Evolutionary conservation across 1,140 invertebrate species (phyloP).

Genomic region (Drosophila lowei): DNA sequence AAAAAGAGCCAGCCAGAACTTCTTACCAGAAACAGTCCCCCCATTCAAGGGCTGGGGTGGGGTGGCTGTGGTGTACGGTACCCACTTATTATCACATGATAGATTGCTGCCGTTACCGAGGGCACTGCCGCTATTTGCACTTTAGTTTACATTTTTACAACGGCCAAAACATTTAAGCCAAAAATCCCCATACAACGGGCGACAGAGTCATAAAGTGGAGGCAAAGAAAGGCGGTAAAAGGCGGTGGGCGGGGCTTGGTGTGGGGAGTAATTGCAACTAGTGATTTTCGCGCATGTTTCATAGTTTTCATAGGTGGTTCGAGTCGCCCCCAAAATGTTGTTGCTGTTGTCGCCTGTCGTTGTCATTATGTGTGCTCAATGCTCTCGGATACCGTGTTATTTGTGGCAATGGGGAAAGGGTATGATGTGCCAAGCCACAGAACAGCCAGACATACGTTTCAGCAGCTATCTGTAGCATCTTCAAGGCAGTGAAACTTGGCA

Average conservation of each 20-base stretch:
- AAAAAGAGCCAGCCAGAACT: too few relatives aligned
- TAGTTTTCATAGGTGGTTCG: constrained; percentile 65
- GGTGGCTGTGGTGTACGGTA: too few relatives aligned
- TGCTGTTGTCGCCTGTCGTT: constrained; percentile 60
- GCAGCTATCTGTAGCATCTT: too few relatives aligned
- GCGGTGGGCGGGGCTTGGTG: constrained; percentile 10
- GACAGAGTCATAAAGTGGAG: constrained; percentile 43
- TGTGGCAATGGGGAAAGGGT: not conserved
- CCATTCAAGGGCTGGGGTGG: too few relatives aligned
- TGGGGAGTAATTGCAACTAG: constrained; percentile 60
- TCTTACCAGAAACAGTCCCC: too few relatives aligned
- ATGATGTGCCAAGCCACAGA: too few relatives aligned
- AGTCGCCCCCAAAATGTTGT: constrained; percentile 17
- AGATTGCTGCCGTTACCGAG: constrained; percentile 62
- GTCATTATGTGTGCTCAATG: constrained; percentile 69
- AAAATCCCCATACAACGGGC: constrained; percentile 61
- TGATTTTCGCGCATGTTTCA: constrained; percentile 78
- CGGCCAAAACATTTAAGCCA: constrained; percentile 77
- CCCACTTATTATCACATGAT: constrained; percentile 74
- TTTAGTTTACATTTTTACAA: constrained; percentile 76
- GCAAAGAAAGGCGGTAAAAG: constrained; percentile 6
- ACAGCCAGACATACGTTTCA: too few relatives aligned
- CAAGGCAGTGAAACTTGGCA: too few relatives aligned
- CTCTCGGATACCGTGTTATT: constrained; percentile 23
- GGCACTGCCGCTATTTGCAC: constrained; percentile 72